Conservation (phyloP, 2,888 invertebrate genomes). For the Myopa tessellatipennis region DNA sequence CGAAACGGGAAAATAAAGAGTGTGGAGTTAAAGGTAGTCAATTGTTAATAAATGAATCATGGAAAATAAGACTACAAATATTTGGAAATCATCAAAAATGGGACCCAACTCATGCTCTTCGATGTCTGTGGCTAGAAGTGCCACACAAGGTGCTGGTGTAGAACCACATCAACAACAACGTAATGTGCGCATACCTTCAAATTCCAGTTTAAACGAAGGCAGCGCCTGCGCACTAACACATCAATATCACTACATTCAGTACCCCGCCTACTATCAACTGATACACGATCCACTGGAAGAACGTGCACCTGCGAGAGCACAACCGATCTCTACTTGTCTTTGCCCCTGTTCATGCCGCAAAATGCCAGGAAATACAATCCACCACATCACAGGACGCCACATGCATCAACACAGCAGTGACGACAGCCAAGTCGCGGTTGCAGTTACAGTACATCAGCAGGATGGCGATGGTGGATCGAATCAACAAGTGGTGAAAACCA, state of each 20-base stretch:
- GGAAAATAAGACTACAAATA: conserved; percentile 15
- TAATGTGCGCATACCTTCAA: conserved; percentile 69
- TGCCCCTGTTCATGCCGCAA: conserved; percentile 36
- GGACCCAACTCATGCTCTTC: not conserved
- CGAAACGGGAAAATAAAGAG: conserved; percentile 40
- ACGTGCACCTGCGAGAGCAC: conserved; percentile 27
- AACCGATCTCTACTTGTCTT: conserved; percentile 44
- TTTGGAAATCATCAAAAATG: not conserved
- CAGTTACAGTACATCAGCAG: conserved; percentile 61
- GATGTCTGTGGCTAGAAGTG: conserved; percentile 27
- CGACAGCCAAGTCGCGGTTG: conserved; percentile 60
- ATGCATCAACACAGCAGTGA: conserved; percentile 49
- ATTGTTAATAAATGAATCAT: conserved; percentile 42
- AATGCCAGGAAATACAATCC: not conserved
- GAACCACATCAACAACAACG: conserved; percentile 20
- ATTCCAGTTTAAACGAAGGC: conserved; percentile 74
- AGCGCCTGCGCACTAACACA: conserved; percentile 59
- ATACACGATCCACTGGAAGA: conserved; percentile 36
- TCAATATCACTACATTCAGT: conserved; percentile 67
- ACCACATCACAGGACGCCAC: conserved; percentile 24
- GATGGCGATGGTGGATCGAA: conserved; percentile 48
- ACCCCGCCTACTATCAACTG: conserved; percentile 51
- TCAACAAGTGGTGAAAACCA: conserved; percentile 45
- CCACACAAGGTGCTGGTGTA: conserved; percentile 21
- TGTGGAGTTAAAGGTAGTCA: conserved; percentile 34